phyloP scores from a whole-genome alignment of 2,888 invertebrate genomes.

The Patella ulyssiponensis region DNA sequence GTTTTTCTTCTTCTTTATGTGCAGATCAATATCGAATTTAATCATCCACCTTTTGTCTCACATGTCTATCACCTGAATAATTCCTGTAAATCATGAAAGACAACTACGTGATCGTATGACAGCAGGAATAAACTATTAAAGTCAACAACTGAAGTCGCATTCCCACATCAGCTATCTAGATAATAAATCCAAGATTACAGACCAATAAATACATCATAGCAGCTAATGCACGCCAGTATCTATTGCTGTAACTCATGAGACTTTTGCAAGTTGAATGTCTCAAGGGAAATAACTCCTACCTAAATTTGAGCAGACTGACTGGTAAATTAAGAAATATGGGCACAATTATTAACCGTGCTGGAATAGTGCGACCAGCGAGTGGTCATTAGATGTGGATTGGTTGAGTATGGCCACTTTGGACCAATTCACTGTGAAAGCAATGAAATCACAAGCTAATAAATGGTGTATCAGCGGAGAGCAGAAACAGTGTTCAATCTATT shows the following conservation, averaged over 20 bases:
- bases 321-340: constrained; percentile 6
- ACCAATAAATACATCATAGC: constrained; percentile 7
- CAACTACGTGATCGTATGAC: background rate
- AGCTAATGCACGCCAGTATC: background rate
- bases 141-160: background rate
- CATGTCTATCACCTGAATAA: background rate
- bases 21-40: background rate
- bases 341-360: constrained; percentile 6
- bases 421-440: constrained; percentile 7
- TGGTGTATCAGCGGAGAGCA: background rate
- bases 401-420: constrained; percentile 3
- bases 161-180: background rate
- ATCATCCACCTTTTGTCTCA: background rate
- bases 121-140: constrained; percentile 5
- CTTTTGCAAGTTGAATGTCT: background rate
- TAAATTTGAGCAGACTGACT: background rate
- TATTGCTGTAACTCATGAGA: background rate
- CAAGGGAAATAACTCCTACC: constrained; percentile 9
- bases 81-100: too few species aligned
- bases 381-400: constrained; percentile 8
- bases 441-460: constrained; percentile 13
- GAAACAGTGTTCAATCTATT: constrained; percentile 10
- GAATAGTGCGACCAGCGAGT: constrained; percentile 1
- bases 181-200: constrained; percentile 5
- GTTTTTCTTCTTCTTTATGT: background rate